Conservation (phyloP, 2,797 vertebrate genomes). For the Periophthalmus magnuspinnatus region DNA sequence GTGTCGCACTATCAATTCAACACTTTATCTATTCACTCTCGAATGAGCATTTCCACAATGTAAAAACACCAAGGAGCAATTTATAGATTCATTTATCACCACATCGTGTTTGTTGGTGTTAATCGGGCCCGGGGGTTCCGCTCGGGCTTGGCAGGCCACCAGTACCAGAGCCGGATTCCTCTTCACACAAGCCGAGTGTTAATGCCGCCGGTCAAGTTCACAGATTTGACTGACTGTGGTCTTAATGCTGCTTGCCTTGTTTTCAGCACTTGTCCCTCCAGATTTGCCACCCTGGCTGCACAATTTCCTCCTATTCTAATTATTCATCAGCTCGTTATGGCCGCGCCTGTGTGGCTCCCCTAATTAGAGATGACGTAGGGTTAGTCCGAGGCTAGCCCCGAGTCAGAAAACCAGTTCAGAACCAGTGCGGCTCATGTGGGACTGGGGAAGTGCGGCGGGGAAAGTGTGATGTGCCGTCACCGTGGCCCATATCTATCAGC, state of each 20-base stretch:
- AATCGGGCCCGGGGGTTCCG: constrained; percentile 63
- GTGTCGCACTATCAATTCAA: constrained; percentile 41
- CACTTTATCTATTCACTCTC: constrained; percentile 28
- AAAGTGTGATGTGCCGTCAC: constrained; percentile 62
- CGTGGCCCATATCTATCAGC: constrained; percentile 58
- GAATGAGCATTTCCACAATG: constrained; percentile 29
- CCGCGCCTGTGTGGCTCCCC: constrained; percentile 62
- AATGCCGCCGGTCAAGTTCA: constrained; percentile 82
- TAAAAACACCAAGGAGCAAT: constrained; percentile 46
- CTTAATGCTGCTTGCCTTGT: constrained; percentile 91
- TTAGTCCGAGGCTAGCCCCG: constrained; percentile 75
- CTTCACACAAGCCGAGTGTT: constrained; percentile 84
- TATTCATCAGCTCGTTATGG: constrained; percentile 84
- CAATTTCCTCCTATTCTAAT: constrained; percentile 89
- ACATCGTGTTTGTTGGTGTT: constrained; percentile 71
- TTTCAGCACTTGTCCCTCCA: constrained; percentile 95
- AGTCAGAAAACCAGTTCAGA: constrained; percentile 82
- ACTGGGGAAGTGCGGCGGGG: constrained; percentile 68
- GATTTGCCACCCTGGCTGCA: constrained; percentile 89
- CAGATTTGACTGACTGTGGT: constrained; percentile 91
- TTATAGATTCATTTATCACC: constrained; percentile 76
- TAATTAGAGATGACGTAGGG: constrained; percentile 81
- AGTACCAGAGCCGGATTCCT: constrained; percentile 79
- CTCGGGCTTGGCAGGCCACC: constrained; percentile 83
- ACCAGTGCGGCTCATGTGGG: constrained; percentile 73